Evolutionary conservation across 2,888 invertebrate genomes (phyloP).

Genomic region (Sipha maydis): DNA sequence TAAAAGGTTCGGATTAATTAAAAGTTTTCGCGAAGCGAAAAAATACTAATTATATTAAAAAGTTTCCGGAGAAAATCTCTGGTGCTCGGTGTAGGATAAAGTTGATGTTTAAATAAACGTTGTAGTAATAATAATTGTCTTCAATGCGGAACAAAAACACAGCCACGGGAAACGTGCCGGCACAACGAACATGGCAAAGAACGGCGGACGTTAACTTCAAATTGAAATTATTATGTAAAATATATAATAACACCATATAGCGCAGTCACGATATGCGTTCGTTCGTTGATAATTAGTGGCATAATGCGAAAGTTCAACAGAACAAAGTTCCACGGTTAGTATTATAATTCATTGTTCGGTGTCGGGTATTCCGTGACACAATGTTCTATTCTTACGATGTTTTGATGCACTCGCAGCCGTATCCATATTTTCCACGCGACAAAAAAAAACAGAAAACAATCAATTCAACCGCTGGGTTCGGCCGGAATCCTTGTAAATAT

Average conservation of each 20-base stretch:
- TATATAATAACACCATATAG: background rate
- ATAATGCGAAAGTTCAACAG: background rate
- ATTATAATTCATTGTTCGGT: too few species aligned
- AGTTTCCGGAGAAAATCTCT: background rate
- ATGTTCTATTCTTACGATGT: too few species aligned
- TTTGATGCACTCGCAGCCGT: too few species aligned
- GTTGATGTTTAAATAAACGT: background rate
- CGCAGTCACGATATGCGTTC: background rate
- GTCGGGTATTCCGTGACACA: too few species aligned
- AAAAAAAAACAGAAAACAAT: too few species aligned
- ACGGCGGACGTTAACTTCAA: background rate
- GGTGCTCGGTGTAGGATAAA: background rate
- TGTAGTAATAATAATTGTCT: background rate
- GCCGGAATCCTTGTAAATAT: too few species aligned
- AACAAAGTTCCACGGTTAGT: background rate
- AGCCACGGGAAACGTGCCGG: background rate
- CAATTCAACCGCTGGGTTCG: too few species aligned
- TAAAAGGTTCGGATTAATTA: background rate
- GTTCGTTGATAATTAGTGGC: background rate
- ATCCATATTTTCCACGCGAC: too few species aligned
- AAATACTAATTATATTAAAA: slow-evolving; percentile 11
- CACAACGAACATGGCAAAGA: background rate
- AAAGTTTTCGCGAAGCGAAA: background rate
- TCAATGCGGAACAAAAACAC: background rate
- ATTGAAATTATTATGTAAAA: background rate